Conservation (phyloP, 2,888 invertebrate genomes). For the Drosophila koepferae region DNA sequence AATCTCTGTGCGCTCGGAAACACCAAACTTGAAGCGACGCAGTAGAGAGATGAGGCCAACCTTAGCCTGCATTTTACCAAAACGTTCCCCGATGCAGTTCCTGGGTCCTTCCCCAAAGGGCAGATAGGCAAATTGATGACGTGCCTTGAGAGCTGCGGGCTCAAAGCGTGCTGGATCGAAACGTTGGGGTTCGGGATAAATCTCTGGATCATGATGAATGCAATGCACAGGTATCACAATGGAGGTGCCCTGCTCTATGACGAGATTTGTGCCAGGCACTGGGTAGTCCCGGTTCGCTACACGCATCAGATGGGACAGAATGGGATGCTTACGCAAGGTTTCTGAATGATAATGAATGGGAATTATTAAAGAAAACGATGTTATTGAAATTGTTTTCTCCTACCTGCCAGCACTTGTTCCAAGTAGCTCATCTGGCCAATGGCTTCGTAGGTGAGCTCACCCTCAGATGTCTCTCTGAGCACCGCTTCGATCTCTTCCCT, state of each 20-base stretch:
- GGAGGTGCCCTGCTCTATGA: slow-evolving; percentile 84
- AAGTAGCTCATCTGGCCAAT: slow-evolving; percentile 77
- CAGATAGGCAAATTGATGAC: slow-evolving; percentile 83
- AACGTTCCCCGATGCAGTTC: slow-evolving; percentile 81
- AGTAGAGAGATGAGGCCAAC: slow-evolving; percentile 69
- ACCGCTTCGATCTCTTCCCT: slow-evolving; percentile 72
- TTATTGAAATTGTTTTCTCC: not conserved
- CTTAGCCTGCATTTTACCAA: slow-evolving; percentile 80
- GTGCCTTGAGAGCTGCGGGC: slow-evolving; percentile 61
- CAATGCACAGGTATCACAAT: slow-evolving; percentile 81
- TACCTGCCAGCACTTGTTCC: slow-evolving; percentile 81
- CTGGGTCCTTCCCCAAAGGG: slow-evolving; percentile 83
- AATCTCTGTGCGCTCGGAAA: slow-evolving; percentile 48
- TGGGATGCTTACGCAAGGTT: slow-evolving; percentile 87
- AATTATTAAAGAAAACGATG: not conserved
- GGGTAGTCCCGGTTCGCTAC: slow-evolving; percentile 86
- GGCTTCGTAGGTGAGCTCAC: slow-evolving; percentile 70
- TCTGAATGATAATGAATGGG: slow-evolving; percentile 81
- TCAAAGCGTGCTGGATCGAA: slow-evolving; percentile 40
- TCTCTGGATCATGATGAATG: slow-evolving; percentile 86
- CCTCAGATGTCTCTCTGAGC: slow-evolving; percentile 50
- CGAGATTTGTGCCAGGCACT: slow-evolving; percentile 85
- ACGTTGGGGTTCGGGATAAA: slow-evolving; percentile 30
- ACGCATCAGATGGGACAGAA: slow-evolving; percentile 86
- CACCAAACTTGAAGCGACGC: slow-evolving; percentile 41